A percentile compares a stretch with the other conserved stretches of the same genome.
Conservation (phyloP, 2,797 vertebrate genomes). For the Diceros bicornis region DNA sequence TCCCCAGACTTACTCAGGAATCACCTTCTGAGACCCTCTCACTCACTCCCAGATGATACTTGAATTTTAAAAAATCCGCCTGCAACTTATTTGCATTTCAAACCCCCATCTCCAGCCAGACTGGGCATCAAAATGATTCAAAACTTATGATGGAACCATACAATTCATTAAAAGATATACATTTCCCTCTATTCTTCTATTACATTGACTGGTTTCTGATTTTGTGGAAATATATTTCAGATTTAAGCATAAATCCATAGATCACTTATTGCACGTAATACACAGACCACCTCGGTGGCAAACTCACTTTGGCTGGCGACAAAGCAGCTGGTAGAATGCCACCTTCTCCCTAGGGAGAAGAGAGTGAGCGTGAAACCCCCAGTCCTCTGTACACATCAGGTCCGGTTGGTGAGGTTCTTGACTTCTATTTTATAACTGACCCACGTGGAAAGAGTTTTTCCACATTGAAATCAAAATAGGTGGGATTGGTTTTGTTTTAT, state of each 20-base stretch:
- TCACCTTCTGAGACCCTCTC: background rate
- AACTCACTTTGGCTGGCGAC: background rate
- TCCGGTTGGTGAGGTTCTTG: background rate
- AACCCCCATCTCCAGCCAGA: background rate
- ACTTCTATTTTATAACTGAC: slow-evolving; percentile 64
- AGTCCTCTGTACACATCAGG: background rate
- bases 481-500: slow-evolving; percentile 79
- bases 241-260: background rate
- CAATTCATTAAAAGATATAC: background rate
- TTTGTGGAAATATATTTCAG: background rate
- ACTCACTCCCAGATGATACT: background rate
- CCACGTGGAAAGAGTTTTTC: slow-evolving; percentile 72
- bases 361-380: background rate
- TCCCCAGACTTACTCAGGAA: background rate
- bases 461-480: slow-evolving; percentile 82
- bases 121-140: background rate
- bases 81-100: background rate
- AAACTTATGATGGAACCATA: background rate
- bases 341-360: background rate
- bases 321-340: background rate
- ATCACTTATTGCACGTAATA: fast-evolving
- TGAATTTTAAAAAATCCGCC: background rate
- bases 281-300: background rate
- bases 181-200: fast-evolving
- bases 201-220: background rate